A percentile compares a stretch with the other conserved stretches of the same genome.
Conservation (phyloP, 2,797 vertebrate genomes). For the Pseudochirops corinnae region DNA sequence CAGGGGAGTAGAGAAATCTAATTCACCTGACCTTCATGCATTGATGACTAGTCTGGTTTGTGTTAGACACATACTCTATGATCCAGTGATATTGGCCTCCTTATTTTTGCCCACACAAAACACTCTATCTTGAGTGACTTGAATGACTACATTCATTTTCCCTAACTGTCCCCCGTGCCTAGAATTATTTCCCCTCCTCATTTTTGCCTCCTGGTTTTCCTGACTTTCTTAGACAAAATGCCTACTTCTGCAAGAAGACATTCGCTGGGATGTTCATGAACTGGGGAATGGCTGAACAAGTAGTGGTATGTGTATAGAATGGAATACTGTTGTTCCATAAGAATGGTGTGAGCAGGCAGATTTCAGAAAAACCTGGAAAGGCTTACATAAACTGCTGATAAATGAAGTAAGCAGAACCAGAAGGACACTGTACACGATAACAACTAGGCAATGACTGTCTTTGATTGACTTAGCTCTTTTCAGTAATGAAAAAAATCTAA, state of each 20-base stretch:
- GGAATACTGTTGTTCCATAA: no score
- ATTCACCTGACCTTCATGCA: background rate
- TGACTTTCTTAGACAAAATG: background rate
- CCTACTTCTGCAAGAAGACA: background rate
- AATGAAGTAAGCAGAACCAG: no score
- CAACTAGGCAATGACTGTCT: no score
- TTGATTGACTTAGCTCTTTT: no score
- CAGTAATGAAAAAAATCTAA: no score
- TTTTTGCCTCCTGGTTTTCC: background rate
- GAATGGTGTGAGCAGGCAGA: no score
- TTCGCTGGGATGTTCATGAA: background rate
- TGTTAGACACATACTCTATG: background rate
- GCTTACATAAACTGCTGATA: no score
- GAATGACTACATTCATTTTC: background rate
- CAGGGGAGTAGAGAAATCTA: background rate
- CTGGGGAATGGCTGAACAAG: no score
- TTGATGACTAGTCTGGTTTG: background rate
- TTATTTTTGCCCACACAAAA: background rate
- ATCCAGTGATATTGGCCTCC: background rate
- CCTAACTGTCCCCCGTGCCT: background rate
- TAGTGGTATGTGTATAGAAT: no score
- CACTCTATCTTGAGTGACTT: background rate
- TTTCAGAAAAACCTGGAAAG: no score
- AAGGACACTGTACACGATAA: no score
- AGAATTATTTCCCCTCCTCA: background rate